These are phyloP conservation scores for Xestia ashworthii DNA, from an alignment of 2,888 invertebrate genomes.

Conservation along the genomic window DNA sequence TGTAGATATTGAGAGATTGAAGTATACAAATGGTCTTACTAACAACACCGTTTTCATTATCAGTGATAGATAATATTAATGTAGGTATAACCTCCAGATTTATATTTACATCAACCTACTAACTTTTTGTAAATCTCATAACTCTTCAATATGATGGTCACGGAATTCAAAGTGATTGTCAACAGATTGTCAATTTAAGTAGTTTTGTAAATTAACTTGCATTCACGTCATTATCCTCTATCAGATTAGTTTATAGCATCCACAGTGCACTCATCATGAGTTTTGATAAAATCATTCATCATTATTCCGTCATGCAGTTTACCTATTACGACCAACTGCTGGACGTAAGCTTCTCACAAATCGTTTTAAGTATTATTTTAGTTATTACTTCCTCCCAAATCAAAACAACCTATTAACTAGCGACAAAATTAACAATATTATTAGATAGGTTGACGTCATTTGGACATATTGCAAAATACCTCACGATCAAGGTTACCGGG, in stretches of 20 bases:
- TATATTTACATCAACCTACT: neutral
- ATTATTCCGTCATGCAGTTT: neutral
- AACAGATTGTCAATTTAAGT: neutral
- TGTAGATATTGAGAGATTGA: neutral
- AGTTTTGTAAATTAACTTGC: neutral
- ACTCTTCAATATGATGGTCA: neutral
- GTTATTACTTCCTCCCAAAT: slow-evolving; percentile 2
- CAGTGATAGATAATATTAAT: neutral
- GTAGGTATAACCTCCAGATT: too few relatives aligned
- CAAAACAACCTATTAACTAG: slow-evolving; percentile 17
- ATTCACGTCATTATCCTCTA: neutral
- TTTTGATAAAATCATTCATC: neutral
- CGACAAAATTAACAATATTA: slow-evolving; percentile 27
- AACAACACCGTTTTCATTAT: neutral
- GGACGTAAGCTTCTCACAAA: accelerated
- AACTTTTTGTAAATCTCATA: neutral
- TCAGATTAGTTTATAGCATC: neutral
- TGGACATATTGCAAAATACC: slow-evolving; percentile 45
- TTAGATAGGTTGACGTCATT: slow-evolving; percentile 43
- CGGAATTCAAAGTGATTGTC: neutral
- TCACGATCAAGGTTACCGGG: slow-evolving; percentile 57
- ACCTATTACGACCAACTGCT: neutral
- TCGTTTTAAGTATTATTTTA: neutral
- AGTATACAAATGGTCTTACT: neutral
- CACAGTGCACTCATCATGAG: neutral